Base-by-base conservation (phyloP, 2,888 invertebrate genomes). In the Sussaba pulchella region DNA sequence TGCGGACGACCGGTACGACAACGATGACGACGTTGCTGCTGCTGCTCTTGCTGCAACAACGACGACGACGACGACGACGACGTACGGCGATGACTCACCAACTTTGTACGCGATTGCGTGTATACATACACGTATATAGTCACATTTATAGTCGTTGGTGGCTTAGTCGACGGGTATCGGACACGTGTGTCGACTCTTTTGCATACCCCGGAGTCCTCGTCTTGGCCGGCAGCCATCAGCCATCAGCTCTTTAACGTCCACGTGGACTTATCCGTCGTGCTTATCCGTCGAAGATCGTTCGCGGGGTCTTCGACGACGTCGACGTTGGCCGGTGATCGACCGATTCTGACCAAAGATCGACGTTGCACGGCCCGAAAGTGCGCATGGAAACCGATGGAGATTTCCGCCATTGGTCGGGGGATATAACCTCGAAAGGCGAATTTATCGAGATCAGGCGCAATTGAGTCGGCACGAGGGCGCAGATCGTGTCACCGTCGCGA, bases 11-110 rank as follows among this genome's bases (percentile, higher is more conserved):
- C 59, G n/a, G 19, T 17, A 70, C 24, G 47, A 73, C 66, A 41
- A 70, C 41, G 50, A 69, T 72, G 77, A 82, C 71, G 31, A 31
- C 31, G 31, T 31, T 31, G 2, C 31, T 6, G 31, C 2, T 6
- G 31, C 2, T 31, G 31, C 6, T 31, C 4, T 31, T 31, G 31
- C 31, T 17, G 70, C 24, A 41, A 73, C 66, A 41, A 70, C 41
- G 50, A 69, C 69, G 77, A 82, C 71, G 31, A 31, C 31, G 31
- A 5, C 6, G 2, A 6, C 31, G 41, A 73, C 66, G 47, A 70
- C 41, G 50, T 41, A 73, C 66, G 47, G 66, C 41, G 50, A 69
- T 72, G 77, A 82, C 71, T 79, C 73, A 80, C 59, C 79, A 78
- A 78, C 73, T 63, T 45, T 24, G 64, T 73, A 69, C 78, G 39